Evolutionary conservation across 2,797 vertebrate genomes (phyloP), one percentile per base, ranked within the genome.

Genomic region (Enoplosus armatus): DNA sequence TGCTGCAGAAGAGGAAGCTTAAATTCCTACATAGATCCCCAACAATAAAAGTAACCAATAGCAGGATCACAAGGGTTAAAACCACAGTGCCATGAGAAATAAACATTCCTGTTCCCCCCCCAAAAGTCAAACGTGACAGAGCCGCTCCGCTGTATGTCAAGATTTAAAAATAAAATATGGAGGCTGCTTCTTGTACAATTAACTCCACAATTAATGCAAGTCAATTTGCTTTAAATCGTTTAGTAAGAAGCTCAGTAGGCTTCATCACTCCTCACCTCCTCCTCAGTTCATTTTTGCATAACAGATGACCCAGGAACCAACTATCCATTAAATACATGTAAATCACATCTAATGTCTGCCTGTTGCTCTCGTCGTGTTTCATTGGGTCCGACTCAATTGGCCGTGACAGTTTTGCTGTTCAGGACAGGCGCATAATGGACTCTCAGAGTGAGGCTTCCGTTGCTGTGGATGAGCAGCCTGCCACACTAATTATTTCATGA

Each of bases 401-500:
- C 85, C 45, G 5, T 83, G 81, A 88, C 84, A 72, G 71, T 86
- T 88, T 73, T 77, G 59, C 61, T 54, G 69, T 74, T 86, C 48
- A 67, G 75, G 74, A 87, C 73, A 31, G 66, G 24, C 48, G 50
- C 68, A 78, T 78, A 89, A 90, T 89, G 83, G 89, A 87, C 77
- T 86, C 74, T 80, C 45, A 64, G 83, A 83, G 39, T 62, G 72
- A 80, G 75, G 72, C 67, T 76, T 87, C 72, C 62, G 37, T 77
- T 72, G 27, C 80, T 59, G 75, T 63, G 75, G 75, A 89, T 75
- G 74, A 89, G 85, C 76, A 75, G 64, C 59, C 71, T 27, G 67
- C 59, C 50, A 29, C 18, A 41, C 83, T 90, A 69, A 87, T 90
- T 86, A 82, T 89, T 75, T 84, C 68, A 85, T 83, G 77, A 88